Evolutionary conservation across 2,797 vertebrate species (phyloP), one percentile per base, ranked within the genome.

Genomic region (Crypturellus tataupa): DNA sequence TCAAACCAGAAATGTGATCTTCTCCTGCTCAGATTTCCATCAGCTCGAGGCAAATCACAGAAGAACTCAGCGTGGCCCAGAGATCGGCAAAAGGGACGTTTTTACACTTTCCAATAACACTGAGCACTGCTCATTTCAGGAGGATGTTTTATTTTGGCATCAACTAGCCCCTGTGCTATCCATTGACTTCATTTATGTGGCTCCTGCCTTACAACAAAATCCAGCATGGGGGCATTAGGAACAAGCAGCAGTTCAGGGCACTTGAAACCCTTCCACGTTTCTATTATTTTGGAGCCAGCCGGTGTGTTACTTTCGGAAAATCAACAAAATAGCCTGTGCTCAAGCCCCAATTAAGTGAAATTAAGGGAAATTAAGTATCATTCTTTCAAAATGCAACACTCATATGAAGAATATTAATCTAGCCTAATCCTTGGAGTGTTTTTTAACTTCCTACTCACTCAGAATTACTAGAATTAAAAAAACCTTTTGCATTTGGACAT

Each of bases 11-110:
- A 93, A 13, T 5, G 14, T 76, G 85, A 87, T 63, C 42, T 79
- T 88, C 70, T 59, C 78, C 44, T 17, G 17, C 70, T 91, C 77
- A 85, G 81, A 84, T 93, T 94, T 89, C 84, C 55, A 44, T 79
- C 59, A 92, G 59, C 42, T 89, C 49, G n/a, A 13, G 27, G 55
- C 39, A 86, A 89, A 89, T 80, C 72, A 80, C 62, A 51, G 63
- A 20, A 80, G n/a, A 75, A 94, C 35, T 25, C 55, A 2, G 1
- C 14, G 25, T 2, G 7, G 51, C 16, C 80, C 72, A 17, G 21
- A 81, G 35, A 62, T 10, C 33, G 42, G 37, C 42, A 68, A 58
- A 80, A 87, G 39, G 77, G 67, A 44, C 1, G 71, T 31, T 33
- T 69, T 63, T 35, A 63, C 0, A 2, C 37, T 60, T 82, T 60